These are phyloP conservation scores for Andrena trimmerana DNA, from an alignment of 2,888 invertebrate genomes.

Conservation along the genomic window DNA sequence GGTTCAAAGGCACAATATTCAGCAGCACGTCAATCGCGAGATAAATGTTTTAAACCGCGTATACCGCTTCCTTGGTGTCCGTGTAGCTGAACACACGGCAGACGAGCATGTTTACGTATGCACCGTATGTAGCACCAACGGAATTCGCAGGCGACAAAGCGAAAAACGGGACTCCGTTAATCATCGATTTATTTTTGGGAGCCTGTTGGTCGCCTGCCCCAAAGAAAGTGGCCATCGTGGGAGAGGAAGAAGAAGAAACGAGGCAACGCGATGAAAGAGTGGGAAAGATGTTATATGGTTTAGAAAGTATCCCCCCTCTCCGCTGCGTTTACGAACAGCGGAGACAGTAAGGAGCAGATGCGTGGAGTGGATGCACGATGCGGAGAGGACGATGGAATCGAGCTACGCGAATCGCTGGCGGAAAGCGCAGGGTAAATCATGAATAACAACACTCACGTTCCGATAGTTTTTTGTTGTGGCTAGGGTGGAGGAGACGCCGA, in stretches of 20 bases:
- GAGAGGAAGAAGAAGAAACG: not conserved
- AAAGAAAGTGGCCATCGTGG: not conserved
- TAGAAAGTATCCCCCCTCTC: not conserved
- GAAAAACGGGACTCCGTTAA: not conserved
- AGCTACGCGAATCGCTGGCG: not conserved
- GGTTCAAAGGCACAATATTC: no score
- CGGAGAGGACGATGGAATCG: not conserved
- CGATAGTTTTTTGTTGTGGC: constrained; percentile 75
- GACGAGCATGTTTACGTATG: constrained; percentile 35
- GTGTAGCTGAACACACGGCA: constrained; percentile 3
- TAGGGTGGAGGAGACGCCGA: constrained; percentile 76
- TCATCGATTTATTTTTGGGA: constrained; percentile 10
- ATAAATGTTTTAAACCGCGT: not conserved
- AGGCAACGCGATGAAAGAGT: not conserved
- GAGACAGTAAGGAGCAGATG: no score
- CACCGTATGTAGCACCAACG: not conserved
- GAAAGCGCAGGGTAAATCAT: not conserved
- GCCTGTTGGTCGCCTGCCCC: constrained; percentile 34
- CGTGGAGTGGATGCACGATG: not conserved
- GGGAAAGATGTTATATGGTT: not conserved
- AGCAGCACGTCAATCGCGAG: not conserved
- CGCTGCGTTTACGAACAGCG: not conserved
- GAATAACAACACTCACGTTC: constrained; percentile 73
- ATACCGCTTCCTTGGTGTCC: not conserved
- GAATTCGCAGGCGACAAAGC: constrained; percentile 22